Evolutionary conservation across 2,888 invertebrate genomes (phyloP).

Genomic region (Entomobrya multifasciata): DNA sequence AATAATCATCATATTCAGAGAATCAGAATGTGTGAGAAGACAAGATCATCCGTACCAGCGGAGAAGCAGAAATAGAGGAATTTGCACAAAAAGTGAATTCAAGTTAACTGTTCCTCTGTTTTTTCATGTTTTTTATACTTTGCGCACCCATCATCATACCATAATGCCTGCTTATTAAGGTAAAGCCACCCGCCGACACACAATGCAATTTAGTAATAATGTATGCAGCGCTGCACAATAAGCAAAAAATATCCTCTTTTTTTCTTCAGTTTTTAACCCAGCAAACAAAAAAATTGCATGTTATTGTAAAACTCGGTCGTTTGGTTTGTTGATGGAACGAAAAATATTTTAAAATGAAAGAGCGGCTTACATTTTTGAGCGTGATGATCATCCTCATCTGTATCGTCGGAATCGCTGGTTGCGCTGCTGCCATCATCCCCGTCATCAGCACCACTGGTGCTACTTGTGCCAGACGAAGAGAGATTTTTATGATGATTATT

Average conservation of each 20-base stretch:
- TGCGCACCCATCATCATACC: constrained; percentile 59
- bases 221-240: not conserved
- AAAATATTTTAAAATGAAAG: not conserved
- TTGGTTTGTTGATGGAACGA: constrained; percentile 20
- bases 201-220: constrained; percentile 14
- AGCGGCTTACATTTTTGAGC: constrained; percentile 61
- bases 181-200: constrained; percentile 39
- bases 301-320: constrained; percentile 40
- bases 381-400: constrained; percentile 46
- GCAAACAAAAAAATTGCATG: constrained; percentile 20
- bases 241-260: constrained; percentile 30
- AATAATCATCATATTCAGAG: constrained; percentile 50
- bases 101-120: constrained; percentile 51
- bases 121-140: constrained; percentile 3
- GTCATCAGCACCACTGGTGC: constrained; percentile 43
- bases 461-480: constrained; percentile 14
- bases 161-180: constrained; percentile 44
- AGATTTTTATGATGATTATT: constrained; percentile 13
- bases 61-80: not conserved
- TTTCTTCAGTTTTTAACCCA: constrained; percentile 23
- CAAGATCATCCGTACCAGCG: not conserved
- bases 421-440: constrained; percentile 48
- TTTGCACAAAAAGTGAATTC: constrained; percentile 50
- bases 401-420: constrained; percentile 54
- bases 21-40: not conserved